A percentile compares a stretch with the other conserved stretches of the same genome.
Evolutionary conservation across 2,113 vertebrate genomes (phyloP).

Genomic region (Porphyrio hochstetteri): DNA sequence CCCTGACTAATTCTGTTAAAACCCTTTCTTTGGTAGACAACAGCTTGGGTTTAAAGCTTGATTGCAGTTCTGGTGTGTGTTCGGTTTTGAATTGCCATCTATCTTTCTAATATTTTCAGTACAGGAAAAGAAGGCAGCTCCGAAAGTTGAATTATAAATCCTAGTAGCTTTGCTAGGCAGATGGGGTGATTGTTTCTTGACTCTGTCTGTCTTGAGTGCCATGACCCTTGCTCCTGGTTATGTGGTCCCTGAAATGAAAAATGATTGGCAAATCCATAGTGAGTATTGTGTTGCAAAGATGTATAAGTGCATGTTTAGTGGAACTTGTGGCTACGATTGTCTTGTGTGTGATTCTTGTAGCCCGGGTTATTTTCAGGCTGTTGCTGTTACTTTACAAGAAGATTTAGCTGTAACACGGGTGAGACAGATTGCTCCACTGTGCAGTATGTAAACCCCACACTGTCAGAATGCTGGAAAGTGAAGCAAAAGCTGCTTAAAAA

Average conservation of each 20-base stretch:
- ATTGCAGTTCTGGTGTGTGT: not conserved
- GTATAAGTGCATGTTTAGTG: not conserved
- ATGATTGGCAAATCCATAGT: not conserved
- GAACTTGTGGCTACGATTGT: not conserved
- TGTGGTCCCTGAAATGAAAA: not conserved
- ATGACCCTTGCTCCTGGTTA: not conserved
- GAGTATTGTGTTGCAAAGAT: not conserved
- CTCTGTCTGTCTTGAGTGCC: not conserved
- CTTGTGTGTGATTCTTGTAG: not conserved
- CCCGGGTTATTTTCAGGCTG: not conserved
- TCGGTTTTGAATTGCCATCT: not conserved
- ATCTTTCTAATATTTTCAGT: not conserved
- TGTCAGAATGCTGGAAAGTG: not conserved
- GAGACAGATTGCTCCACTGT: not conserved
- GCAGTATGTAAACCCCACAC: not conserved
- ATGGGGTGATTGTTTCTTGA: not conserved
- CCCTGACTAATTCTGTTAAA: not conserved
- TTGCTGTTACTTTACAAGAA: not conserved
- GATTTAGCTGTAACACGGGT: not conserved
- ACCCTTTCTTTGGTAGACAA: not conserved
- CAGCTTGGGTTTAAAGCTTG: not conserved
- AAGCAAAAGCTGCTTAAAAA: not conserved
- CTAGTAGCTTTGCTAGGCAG: not conserved
- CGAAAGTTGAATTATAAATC: not conserved
- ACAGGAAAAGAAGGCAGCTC: not conserved